A percentile compares a stretch with the other conserved stretches of the same genome.
Conservation (phyloP, 2,113 vertebrate species). For the Trachemys scripta region DNA sequence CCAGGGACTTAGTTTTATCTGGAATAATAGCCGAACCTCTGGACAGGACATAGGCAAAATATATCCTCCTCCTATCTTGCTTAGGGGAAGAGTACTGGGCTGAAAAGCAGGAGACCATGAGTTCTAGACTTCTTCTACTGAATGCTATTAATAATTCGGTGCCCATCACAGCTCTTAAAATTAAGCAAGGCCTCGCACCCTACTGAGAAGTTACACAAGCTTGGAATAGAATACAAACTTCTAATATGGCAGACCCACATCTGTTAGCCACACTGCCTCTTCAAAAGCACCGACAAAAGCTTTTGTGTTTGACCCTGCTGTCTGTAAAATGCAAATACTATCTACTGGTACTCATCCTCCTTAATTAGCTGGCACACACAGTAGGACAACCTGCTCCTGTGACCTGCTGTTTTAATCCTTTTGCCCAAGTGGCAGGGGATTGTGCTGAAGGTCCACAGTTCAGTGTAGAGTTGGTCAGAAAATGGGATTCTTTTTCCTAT, state of each 20-base stretch:
- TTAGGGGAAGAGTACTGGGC: background rate
- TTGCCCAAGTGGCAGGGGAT: background rate
- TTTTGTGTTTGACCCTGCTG: background rate
- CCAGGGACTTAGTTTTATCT: background rate
- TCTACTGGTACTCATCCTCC: no score
- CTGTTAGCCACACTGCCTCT: background rate
- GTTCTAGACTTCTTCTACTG: background rate
- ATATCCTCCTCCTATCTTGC: background rate
- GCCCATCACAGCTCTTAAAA: background rate
- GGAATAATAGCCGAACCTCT: background rate
- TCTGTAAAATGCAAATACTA: no score
- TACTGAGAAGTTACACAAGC: background rate
- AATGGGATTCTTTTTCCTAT: background rate
- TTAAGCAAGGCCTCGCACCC: background rate
- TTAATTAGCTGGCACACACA: background rate
- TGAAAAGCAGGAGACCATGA: background rate
- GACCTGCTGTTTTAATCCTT: background rate
- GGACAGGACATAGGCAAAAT: background rate
- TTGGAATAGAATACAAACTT: background rate
- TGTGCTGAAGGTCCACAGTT: background rate
- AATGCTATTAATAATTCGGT: background rate
- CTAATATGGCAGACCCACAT: background rate
- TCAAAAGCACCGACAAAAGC: background rate
- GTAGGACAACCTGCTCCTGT: background rate
- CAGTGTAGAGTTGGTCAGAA: background rate